These are phyloP conservation scores for Ammodytes marinus DNA, from an alignment of 2,113 vertebrate genomes.

Conservation along the genomic window DNA sequence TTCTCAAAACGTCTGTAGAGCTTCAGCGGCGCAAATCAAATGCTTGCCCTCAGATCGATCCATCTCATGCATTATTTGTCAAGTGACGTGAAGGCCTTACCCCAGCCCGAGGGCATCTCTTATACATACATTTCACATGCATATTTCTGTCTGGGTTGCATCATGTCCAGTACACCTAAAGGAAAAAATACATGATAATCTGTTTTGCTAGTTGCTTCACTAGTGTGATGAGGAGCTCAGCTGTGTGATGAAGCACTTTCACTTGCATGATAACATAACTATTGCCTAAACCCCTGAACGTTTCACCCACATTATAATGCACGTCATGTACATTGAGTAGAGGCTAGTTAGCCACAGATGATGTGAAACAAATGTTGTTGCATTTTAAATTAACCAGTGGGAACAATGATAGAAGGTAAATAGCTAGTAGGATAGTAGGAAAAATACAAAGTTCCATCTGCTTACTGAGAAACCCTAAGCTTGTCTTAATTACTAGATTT, in stretches of 20 bases:
- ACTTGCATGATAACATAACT: neutral
- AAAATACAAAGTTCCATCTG: constrained; percentile 36
- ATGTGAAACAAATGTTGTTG: constrained; percentile 5
- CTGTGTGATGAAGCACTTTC: neutral
- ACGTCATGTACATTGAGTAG: constrained; percentile 1
- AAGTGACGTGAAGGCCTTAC: constrained; percentile 28
- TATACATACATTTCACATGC: constrained; percentile 13
- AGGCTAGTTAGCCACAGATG: constrained; percentile 3
- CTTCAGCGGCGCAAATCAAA: constrained; percentile 22
- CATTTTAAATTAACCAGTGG: neutral
- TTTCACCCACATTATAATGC: neutral
- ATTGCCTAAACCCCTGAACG: neutral
- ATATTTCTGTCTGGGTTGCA: constrained; percentile 9
- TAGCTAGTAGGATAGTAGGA: neutral
- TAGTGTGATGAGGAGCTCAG: neutral
- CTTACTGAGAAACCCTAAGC: constrained; percentile 17
- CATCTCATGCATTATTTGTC: constrained; percentile 35
- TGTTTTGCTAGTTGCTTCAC: neutral
- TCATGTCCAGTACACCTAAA: constrained; percentile 24
- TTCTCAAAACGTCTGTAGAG: constrained; percentile 26
- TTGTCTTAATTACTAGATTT: constrained; percentile 34
- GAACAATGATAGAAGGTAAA: constrained; percentile 5
- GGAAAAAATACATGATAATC: constrained; percentile 17
- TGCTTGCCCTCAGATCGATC: constrained; percentile 11
- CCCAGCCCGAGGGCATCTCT: neutral